Percentiles rank a stretch among this genome's conserved stretches.
Evolutionary conservation across 2,888 invertebrate genomes (phyloP).

Genomic region (Alentia gelatinosa): DNA sequence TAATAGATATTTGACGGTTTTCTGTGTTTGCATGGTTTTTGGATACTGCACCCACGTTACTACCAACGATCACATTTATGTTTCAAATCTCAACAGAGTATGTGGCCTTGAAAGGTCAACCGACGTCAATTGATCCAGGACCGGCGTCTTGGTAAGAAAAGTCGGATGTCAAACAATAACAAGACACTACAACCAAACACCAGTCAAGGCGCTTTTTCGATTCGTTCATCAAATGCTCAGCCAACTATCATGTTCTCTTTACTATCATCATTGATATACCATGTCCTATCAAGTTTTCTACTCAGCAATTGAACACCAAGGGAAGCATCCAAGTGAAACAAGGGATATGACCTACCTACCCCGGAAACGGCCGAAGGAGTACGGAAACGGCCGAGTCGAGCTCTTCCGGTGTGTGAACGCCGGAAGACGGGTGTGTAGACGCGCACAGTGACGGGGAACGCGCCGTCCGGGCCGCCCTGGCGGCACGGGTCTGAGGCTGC

Average conservation of each 20-base stretch:
- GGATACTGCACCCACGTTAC: conserved; percentile 48
- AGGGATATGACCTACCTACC: conserved; percentile 33
- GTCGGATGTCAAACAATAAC: neutral
- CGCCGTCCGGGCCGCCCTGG: neutral
- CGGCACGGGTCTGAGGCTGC: neutral
- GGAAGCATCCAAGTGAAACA: conserved; percentile 46
- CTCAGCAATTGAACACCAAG: neutral
- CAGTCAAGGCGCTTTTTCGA: conserved; percentile 33
- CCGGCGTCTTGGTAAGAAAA: neutral
- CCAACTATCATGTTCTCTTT: conserved; percentile 34
- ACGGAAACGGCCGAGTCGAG: conserved; percentile 45
- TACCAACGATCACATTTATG: conserved; percentile 41
- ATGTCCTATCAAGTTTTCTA: conserved; percentile 21
- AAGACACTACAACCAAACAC: neutral
- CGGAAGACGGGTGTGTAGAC: neutral
- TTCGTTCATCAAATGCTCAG: conserved; percentile 46
- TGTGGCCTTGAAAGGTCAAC: neutral
- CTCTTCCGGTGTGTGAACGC: neutral
- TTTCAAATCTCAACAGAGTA: conserved; percentile 44
- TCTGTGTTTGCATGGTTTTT: conserved; percentile 48
- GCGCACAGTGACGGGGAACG: neutral
- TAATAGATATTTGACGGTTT: conserved; percentile 14
- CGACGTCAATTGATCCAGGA: neutral
- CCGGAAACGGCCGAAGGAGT: conserved; percentile 48
- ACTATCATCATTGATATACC: conserved; percentile 7